These are phyloP conservation scores for Muscicapa comitata DNA, from an alignment of 2,797 vertebrate species.

Conservation along the genomic window DNA sequence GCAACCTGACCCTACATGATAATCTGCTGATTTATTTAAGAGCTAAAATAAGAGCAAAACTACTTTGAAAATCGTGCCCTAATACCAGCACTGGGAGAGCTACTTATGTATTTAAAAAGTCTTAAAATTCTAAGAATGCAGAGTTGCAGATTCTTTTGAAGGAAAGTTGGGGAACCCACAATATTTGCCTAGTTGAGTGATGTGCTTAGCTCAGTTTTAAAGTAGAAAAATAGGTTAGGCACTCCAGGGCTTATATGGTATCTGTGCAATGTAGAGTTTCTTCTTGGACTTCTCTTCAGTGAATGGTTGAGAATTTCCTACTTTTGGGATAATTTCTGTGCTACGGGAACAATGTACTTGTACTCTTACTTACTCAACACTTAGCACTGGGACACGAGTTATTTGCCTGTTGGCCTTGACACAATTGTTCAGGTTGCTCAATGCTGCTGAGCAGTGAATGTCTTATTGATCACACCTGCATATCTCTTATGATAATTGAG, in stretches of 20 bases:
- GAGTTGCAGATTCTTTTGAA: not conserved
- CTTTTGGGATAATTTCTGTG: not conserved
- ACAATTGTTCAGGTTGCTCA: not conserved
- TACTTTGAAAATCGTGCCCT: not conserved
- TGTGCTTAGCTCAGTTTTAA: not conserved
- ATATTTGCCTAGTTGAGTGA: not conserved
- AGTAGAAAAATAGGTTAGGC: not conserved
- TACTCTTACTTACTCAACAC: not conserved
- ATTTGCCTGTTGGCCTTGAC: not conserved
- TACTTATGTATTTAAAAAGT: slow-evolving; percentile 44
- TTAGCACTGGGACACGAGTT: not conserved
- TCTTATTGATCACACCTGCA: not conserved
- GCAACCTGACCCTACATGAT: not conserved
- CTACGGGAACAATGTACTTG: not conserved
- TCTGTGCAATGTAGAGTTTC: not conserved
- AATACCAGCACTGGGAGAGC: not conserved
- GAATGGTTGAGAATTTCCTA: not conserved
- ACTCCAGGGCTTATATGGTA: not conserved
- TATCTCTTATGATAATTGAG: not conserved
- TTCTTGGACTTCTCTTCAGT: not conserved
- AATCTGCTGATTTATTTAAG: not conserved
- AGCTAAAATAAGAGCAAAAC: not conserved
- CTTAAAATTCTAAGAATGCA: slow-evolving; percentile 38
- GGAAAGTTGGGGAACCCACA: not conserved
- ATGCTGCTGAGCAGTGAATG: not conserved